Percentiles rank a stretch among this genome's conserved stretches.
Evolutionary conservation across 2,113 vertebrate species (phyloP).

Genomic region (Gallinago jamesoni): DNA sequence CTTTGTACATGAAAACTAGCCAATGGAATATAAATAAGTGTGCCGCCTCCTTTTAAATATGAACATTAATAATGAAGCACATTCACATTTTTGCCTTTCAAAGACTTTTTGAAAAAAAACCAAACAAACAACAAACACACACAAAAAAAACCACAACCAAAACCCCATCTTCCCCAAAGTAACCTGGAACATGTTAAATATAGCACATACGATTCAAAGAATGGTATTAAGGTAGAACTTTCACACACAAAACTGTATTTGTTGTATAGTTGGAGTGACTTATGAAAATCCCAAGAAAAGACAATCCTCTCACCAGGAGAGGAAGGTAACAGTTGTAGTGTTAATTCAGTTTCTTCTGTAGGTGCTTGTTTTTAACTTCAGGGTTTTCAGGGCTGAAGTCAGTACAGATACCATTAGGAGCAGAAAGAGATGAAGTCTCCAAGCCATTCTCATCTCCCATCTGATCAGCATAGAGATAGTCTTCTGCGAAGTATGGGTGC

Average conservation of each 20-base stretch:
- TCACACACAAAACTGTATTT: conserved; percentile 51
- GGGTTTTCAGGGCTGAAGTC: conserved; percentile 88
- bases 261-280: conserved; percentile 21
- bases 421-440: conserved; percentile 59
- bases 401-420: conserved; percentile 91
- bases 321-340: conserved; percentile 35
- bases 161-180: background rate
- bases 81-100: conserved; percentile 75
- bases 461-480: conserved; percentile 83
- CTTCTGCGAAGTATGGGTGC: conserved; percentile 87
- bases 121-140: background rate
- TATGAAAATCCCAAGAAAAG: conserved; percentile 46
- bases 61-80: conserved; percentile 69
- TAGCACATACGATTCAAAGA: background rate
- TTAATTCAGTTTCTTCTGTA: conserved; percentile 85
- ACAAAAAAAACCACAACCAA: background rate
- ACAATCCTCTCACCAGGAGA: conserved; percentile 83
- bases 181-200: conserved; percentile 45
- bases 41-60: conserved; percentile 79
- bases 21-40: conserved; percentile 73
- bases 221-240: conserved; percentile 1
- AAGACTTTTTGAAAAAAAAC: conserved; percentile 38
- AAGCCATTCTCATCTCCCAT: conserved; percentile 64
- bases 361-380: conserved; percentile 53
- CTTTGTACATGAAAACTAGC: conserved; percentile 64